Evolutionary conservation across 1,140 invertebrate genomes (phyloP).

Genomic region (Hormaphis cornu): DNA sequence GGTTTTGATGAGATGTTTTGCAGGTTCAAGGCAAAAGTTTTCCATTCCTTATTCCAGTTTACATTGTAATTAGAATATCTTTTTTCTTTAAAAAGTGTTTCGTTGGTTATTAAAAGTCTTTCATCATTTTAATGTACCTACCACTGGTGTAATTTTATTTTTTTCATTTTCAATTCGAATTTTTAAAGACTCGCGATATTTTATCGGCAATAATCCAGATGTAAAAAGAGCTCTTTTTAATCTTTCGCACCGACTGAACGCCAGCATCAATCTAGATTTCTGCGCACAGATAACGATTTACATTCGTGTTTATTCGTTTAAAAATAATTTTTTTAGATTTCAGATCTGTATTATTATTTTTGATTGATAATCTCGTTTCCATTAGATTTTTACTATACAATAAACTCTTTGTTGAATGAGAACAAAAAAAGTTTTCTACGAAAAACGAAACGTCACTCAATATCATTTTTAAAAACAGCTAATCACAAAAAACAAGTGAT

Average conservation of each 20-base stretch:
- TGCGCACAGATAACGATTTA: too few relatives aligned
- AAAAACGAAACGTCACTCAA: too few relatives aligned
- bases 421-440: too few relatives aligned
- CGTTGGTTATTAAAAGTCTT: background rate
- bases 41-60: background rate
- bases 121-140: background rate
- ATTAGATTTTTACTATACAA: too few relatives aligned
- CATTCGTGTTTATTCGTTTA: background rate
- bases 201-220: background rate
- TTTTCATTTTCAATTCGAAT: background rate
- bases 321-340: too few relatives aligned
- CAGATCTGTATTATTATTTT: too few relatives aligned
- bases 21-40: background rate
- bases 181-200: background rate
- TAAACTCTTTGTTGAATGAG: too few relatives aligned
- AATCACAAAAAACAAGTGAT: too few relatives aligned
- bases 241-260: background rate
- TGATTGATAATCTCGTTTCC: too few relatives aligned
- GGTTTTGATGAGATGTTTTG: background rate
- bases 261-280: background rate
- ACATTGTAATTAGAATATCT: background rate
- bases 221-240: background rate
- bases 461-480: too few relatives aligned
- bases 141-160: background rate
- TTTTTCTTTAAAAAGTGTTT: background rate